phyloP scores from a whole-genome alignment of 2,888 invertebrate genomes.

The Melipona beecheii region DNA sequence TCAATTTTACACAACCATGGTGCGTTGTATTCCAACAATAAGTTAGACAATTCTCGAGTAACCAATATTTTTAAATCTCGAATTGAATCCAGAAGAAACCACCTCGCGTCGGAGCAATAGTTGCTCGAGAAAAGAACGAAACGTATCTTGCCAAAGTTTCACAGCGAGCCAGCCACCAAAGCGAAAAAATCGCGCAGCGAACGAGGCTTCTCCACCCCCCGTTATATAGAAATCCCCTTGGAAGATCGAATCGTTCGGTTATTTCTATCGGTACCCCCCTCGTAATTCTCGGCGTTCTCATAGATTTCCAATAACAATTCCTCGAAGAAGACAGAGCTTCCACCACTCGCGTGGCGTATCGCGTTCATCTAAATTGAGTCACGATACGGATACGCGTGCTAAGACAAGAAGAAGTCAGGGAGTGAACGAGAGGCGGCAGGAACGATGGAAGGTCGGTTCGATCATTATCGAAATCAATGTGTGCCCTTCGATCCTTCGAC shows the following conservation, averaged over 20 bases:
- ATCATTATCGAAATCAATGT: constrained; percentile 70
- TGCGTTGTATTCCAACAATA: no score
- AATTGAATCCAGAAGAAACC: background rate
- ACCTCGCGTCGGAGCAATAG: background rate
- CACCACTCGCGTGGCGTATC: constrained; percentile 12
- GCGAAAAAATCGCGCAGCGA: background rate
- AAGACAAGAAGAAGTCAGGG: constrained; percentile 17
- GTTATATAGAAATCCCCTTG: background rate
- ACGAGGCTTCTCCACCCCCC: background rate
- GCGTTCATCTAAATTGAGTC: constrained; percentile 54
- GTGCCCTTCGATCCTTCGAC: constrained; percentile 62
- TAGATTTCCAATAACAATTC: constrained; percentile 30
- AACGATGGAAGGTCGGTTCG: constrained; percentile 30
- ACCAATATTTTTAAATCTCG: background rate
- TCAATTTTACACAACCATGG: no score
- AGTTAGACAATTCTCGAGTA: background rate
- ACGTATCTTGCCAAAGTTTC: background rate
- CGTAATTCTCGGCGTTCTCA: constrained; percentile 22
- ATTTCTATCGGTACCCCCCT: background rate
- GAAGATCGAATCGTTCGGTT: constrained; percentile 7
- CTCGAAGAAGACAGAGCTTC: constrained; percentile 29
- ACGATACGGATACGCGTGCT: constrained; percentile 52
- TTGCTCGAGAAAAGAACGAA: background rate
- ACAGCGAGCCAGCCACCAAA: background rate
- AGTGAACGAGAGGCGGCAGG: background rate